Evolutionary conservation across 2,888 invertebrate genomes (phyloP), one percentile per base, ranked within the genome.

Genomic region (Stenurella melanura): DNA sequence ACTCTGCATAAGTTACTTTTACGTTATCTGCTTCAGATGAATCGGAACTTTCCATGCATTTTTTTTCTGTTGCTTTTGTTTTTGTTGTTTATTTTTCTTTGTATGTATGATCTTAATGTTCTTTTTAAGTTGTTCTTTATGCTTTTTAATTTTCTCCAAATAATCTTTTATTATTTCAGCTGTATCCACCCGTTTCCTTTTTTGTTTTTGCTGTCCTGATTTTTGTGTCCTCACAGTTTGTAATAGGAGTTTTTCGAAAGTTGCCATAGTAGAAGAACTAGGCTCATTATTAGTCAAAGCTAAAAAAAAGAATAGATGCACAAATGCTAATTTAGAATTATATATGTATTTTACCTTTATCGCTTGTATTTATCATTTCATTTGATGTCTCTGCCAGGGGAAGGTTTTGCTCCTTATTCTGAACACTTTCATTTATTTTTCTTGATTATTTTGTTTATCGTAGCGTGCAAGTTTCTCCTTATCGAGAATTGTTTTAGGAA

Each of bases 91-190:
- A 18, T 12, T n/a, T 50, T 66, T 34, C 34, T 66, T 66, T 50
- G 42, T 66, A 34, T 42, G 12, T 38, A 66, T 17, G n/a, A 17
- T 66, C 12, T 66, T 34, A 17, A 10, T 56, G 21, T 56, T 56
- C 12, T 56, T 56, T n/a, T 38, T 11, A 38, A 56, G 56, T 56
- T 56, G 56, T 19, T 66, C 66, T 19, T 66, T 66, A 12, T 66
- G 66, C 66, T 66, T 66, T 66, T n/a, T 66, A 50, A 66, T 38
- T 34, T 66, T 66, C 42, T 66, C 66, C 50, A 50, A 42, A 66
- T 66, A 66, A 66, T 42, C 66, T 66, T 66, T 66, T 42, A 66
- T 42, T 66, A 66, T 66, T 66, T 66, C 66, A 66, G 66, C 66
- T 42, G 66, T 66, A 42, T 66, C 66, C n/a, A n/a, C n/a, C n/a